phyloP scores from a whole-genome alignment of 2,888 invertebrate species.

The Ichneumon xanthorius region DNA sequence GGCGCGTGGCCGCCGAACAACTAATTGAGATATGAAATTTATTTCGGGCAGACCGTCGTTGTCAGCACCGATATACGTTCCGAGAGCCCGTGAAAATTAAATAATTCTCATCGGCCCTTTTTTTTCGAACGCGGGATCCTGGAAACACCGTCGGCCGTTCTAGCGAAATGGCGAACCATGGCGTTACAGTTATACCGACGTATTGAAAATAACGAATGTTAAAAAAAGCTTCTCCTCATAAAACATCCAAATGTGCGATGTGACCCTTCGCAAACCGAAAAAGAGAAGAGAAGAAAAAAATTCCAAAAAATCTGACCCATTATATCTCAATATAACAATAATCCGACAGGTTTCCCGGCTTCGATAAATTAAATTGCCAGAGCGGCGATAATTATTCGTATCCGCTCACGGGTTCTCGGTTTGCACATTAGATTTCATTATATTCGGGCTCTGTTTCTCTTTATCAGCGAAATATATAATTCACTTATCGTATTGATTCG shows the following conservation, averaged over 20 bases:
- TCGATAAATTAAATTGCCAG: constrained; percentile 49
- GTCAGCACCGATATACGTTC: constrained; percentile 77
- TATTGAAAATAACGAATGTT: background rate
- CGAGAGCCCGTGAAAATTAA: constrained; percentile 50
- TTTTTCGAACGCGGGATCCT: background rate
- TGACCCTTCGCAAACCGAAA: background rate
- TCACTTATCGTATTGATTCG: background rate
- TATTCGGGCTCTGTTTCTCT: constrained; percentile 6
- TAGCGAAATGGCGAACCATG: constrained; percentile 12
- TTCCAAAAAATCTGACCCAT: constrained; percentile 7
- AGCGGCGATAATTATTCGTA: constrained; percentile 40
- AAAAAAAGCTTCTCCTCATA: background rate
- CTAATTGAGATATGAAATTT: constrained; percentile 85
- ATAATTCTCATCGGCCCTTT: constrained; percentile 58
- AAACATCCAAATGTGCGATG: background rate
- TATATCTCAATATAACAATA: constrained; percentile 32
- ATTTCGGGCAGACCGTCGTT: constrained; percentile 77
- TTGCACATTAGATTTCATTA: constrained; percentile 1
- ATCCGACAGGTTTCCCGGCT: constrained; percentile 5
- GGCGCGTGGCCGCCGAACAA: constrained; percentile 81
- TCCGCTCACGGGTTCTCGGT: constrained; percentile 30
- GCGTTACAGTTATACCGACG: background rate
- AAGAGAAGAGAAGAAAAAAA: background rate
- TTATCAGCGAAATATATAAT: constrained; percentile 8
- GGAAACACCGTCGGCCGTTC: background rate